Evolutionary conservation across 2,113 vertebrate genomes (phyloP).

Genomic region (Cynopterus brachyotis): DNA sequence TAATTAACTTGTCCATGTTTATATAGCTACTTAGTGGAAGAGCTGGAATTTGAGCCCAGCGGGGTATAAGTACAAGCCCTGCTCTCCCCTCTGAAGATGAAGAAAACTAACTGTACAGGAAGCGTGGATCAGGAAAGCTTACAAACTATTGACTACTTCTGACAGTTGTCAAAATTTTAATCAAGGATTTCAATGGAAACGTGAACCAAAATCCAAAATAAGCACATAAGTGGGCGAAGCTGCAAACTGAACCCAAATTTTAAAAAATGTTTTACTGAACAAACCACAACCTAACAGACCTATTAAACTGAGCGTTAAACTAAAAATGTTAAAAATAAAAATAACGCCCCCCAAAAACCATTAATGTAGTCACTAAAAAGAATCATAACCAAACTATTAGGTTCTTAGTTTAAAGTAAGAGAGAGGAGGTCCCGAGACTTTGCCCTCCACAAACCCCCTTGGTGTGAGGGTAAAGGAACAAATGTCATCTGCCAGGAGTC

Average conservation of each 20-base stretch:
- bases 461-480: neutral
- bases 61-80: neutral
- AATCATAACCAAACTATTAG: neutral
- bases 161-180: neutral
- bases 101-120: neutral
- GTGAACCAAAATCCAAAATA: neutral
- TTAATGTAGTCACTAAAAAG: neutral
- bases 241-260: neutral
- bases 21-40: neutral
- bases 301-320: slow-evolving; percentile 4
- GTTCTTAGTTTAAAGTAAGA: neutral
- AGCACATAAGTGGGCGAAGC: neutral
- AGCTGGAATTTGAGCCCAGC: neutral
- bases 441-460: neutral
- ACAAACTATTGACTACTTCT: neutral
- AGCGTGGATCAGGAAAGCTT: neutral
- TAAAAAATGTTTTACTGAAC: neutral
- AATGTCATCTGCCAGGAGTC: neutral
- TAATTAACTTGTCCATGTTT: slow-evolving; percentile 13
- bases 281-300: slow-evolving; percentile 1
- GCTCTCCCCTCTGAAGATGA: neutral
- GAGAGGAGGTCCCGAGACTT: neutral
- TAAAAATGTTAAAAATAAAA: neutral
- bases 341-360: neutral
- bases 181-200: neutral